Conservation (phyloP, 2,888 invertebrate species). For the Schizaphis graminum region DNA sequence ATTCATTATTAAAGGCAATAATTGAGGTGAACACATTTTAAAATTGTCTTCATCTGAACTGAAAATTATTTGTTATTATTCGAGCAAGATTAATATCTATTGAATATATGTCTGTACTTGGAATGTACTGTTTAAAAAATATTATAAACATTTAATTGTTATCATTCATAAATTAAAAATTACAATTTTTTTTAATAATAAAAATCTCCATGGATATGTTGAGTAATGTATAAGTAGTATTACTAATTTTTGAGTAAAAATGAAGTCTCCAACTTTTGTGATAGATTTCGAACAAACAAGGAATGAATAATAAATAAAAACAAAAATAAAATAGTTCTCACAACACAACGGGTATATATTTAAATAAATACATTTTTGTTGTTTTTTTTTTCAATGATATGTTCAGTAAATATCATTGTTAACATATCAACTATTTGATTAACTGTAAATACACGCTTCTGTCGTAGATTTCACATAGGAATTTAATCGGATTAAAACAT, state of each 20-base stretch:
- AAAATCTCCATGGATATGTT: not conserved
- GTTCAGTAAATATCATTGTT: constrained; percentile 32
- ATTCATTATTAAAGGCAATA: too few relatives aligned
- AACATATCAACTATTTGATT: constrained; percentile 46
- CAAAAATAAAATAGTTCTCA: constrained; percentile 34
- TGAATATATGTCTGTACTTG: too few relatives aligned
- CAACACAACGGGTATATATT: constrained; percentile 55
- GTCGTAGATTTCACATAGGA: constrained; percentile 39
- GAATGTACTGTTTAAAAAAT: not conserved
- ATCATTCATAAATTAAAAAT: not conserved
- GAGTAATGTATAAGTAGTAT: not conserved
- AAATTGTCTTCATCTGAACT: too few relatives aligned
- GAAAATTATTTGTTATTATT: too few relatives aligned
- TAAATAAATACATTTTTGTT: constrained; percentile 59
- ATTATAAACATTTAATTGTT: not conserved
- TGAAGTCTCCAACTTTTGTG: not conserved
- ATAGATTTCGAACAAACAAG: not conserved
- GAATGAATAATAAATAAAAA: not conserved
- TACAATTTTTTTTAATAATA: not conserved
- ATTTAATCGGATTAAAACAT: constrained; percentile 45
- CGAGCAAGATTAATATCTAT: not conserved
- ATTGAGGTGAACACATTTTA: too few relatives aligned
- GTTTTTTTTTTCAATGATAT: constrained; percentile 29
- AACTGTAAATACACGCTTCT: constrained; percentile 46
- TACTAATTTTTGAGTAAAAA: not conserved